Base-by-base conservation (phyloP, 2,888 invertebrate genomes). In the Stenchaetothrips biformis region DNA sequence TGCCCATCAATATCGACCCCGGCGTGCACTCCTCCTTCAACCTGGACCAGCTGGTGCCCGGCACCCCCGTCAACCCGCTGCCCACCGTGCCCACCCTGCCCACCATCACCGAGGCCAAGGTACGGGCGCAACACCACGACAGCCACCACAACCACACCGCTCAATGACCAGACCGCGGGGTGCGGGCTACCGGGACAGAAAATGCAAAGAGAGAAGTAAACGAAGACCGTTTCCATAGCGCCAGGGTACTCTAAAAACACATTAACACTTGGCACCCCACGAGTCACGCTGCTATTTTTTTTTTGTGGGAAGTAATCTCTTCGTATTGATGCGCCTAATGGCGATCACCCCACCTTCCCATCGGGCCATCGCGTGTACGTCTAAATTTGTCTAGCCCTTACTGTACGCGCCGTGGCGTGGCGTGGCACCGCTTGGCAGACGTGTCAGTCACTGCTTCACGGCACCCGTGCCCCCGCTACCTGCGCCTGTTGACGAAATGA, bases 11-110 rank as follows among this genome's bases (percentile, higher is more conserved):
- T 88, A 92, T 95, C 82, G 97, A 97, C 88, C 96, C 97, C 7
- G 97, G 97, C 80, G 97, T 96, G 79, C 97, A 97, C 87, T 97
- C 96, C 81, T 95, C 95, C 85, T 90, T 97, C 85, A 95, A 95
- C 87, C 89, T 97, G 85, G 96, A 96, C 87, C 92, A 94, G 86
- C 88, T 94, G 85, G 93, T 92, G 81, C 88, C 89, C 84, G 89
- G 89, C 87, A 94, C 90, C 86, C 93, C 91, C 82, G 90, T 94
- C 86, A 93, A 92, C 74, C 92, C 93, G 81, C 92, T 95, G 85
- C 95, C 95, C 82, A 93, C 94, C 9, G 94, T 94, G 84, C 92
- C 95, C 80, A 94, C 95, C 0, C 88, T 97, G 84, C 96, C 96
- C 80, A 96, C 96, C 80, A 97, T 97, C 84, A 93, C 94, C 78